Base-by-base conservation (phyloP, 1,140 invertebrate genomes). In the Platorchestia sp. region DNA sequence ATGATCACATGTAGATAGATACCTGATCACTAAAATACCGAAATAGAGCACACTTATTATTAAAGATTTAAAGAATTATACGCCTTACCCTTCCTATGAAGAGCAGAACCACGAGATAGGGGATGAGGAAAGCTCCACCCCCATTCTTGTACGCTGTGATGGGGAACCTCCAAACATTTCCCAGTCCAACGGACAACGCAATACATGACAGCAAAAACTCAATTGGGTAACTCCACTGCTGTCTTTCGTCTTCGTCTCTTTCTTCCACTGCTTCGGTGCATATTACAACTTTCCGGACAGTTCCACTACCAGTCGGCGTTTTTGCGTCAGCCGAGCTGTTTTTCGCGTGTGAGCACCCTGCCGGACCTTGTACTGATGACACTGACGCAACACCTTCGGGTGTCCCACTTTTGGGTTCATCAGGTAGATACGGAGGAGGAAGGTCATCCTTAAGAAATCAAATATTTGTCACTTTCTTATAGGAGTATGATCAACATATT, bases 41-140 rank as follows among this genome's bases (percentile, higher is more conserved):
- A n/a, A n/a, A n/a, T n/a, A n/a, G n/a, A n/a, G n/a, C n/a, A n/a
- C n/a, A n/a, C n/a, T n/a, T n/a, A n/a, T n/a, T n/a, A n/a, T n/a
- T n/a, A n/a, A n/a, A n/a, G n/a, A n/a, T n/a, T n/a, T n/a, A n/a
- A n/a, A n/a, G n/a, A n/a, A n/a, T n/a, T n/a, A n/a, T n/a, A n/a
- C n/a, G n/a, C n/a, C 43, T 95, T 86, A 95, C 95, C 75, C 97
- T 97, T 47, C 97, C 97, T 95, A 98, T 97, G 75, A 98, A 96
- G 43, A 98, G 97, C 96, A 98, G 97, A 42, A 98, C 97, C 40
- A 98, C 96, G 27, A 98, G 95, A 96, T 98, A 98, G 10, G 97
- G 97, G 59, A 97, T 97, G 45, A 97, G 96, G 96, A 98, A 98
- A 44, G 97, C 97, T 59, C 97, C 97, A 40, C 96, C 97, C 22